These are phyloP conservation scores for Chrysochloris asiatica DNA, from an alignment of 2,113 vertebrate genomes.

Conservation along the genomic window DNA sequence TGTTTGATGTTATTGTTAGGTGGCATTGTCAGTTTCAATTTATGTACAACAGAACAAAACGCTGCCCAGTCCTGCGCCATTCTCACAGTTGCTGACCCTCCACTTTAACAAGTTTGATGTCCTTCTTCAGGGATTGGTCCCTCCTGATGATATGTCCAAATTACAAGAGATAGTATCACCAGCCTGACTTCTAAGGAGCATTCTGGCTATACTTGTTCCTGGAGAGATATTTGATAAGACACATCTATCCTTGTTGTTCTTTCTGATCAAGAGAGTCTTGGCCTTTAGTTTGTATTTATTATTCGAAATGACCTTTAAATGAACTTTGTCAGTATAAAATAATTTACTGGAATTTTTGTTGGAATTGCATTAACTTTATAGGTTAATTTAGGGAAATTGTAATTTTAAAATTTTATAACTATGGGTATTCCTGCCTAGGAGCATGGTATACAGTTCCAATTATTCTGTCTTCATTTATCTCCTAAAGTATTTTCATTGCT, in stretches of 20 bases:
- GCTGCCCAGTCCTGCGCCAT: no score
- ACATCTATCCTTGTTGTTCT: not conserved
- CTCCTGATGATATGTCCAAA: no score
- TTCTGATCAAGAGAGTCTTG: slow-evolving; percentile 1
- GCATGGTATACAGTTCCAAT: slow-evolving; percentile 3
- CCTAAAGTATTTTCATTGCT: not conserved
- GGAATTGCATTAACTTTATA: slow-evolving; percentile 10
- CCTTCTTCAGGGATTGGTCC: no score
- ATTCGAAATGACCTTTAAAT: slow-evolving; percentile 35
- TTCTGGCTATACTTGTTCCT: no score
- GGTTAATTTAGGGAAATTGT: not conserved
- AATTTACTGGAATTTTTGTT: slow-evolving; percentile 20
- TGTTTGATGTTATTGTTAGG: not conserved
- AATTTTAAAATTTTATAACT: slow-evolving; percentile 33
- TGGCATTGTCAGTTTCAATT: no score
- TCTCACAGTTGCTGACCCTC: no score
- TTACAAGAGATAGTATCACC: no score
- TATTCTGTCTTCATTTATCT: slow-evolving; percentile 27
- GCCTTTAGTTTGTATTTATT: slow-evolving; percentile 28
- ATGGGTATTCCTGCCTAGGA: not conserved
- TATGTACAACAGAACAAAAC: no score
- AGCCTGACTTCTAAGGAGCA: no score
- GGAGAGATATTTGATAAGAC: not conserved
- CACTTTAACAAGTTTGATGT: no score
- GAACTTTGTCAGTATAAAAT: not conserved